Base-by-base conservation (phyloP, 1,140 invertebrate species). In the Zaprionus capensis region DNA sequence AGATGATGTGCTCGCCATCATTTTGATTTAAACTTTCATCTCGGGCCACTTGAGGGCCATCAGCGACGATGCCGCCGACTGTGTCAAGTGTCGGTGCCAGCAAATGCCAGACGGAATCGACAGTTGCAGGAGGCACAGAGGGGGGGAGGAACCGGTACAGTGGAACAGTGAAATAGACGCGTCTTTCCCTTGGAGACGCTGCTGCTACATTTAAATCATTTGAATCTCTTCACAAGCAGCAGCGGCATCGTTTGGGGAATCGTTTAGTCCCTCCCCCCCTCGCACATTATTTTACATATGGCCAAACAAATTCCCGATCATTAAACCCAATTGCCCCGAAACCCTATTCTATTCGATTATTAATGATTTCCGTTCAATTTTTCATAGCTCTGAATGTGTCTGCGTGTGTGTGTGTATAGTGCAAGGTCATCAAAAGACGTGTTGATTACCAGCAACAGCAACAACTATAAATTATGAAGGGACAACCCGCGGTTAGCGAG, bases 321-420 rank as follows among this genome's bases (percentile, higher is more conserved):
- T 87, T 87, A 87, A 87, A 80, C 53, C 66, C 41, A 69, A 80
- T 80, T 81, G 73, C 61, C 51, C 67, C 41, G 41, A 46, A 4
- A 66, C 24, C 71, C 41, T 84, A 76, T 78, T 81, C 76, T 71
- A 78, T 44, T 69, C 69, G 84, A 90, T 90, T 87, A 87, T 87
- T 90, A 87, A 87, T 87, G 84, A 87, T 87, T 87, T 87, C 84
- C 84, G 84, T 84, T 87, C 85, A 82, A 90, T 87, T 84, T 87
- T 84, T 88, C 85, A 90, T 88, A 80, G 84, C 84, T 9, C 36
- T 78, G 74, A 76, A 78, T 64, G 31, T 11, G 28, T 9, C 6
- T 31, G 7, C 7, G 28, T 31, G 31, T 31, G 31, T 31, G 9
- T 31, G 31, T 31, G 31, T 31, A 81, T 88, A 90, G 85, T 87